These are phyloP conservation scores for Lytechinus variegatus DNA, from an alignment of 35 echinoderm and acorn worm genomes.

Conservation along the genomic window DNA sequence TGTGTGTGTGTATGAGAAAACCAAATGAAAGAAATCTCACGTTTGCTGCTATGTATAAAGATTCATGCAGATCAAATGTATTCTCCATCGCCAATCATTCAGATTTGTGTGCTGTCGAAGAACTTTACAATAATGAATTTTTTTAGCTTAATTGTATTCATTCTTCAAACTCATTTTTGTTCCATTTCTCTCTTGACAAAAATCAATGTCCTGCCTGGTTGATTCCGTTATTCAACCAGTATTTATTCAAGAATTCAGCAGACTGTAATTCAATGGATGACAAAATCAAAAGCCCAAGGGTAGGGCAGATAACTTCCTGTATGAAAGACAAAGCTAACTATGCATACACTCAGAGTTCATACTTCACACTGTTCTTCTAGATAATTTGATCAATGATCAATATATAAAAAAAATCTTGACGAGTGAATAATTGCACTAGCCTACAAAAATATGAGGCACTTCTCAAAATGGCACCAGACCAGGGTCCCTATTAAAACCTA, in stretches of 20 bases:
- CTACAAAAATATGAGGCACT: too few species aligned
- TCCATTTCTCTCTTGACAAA: not conserved
- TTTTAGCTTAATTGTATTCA: too few species aligned
- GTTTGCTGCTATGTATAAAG: not conserved
- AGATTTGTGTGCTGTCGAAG: not conserved
- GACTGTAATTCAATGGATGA: not conserved
- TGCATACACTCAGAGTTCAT: not conserved
- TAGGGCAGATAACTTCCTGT: not conserved
- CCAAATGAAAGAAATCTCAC: not conserved
- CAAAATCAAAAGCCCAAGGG: not conserved
- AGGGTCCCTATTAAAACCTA: too few species aligned
- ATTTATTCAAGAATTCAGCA: not conserved
- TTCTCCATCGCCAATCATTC: not conserved
- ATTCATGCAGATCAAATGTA: not conserved
- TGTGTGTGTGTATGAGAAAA: not conserved
- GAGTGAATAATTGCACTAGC: too few species aligned
- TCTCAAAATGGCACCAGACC: too few species aligned
- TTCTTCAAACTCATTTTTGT: not conserved
- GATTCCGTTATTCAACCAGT: not conserved
- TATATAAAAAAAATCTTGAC: too few species aligned
- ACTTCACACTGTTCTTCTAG: too few species aligned
- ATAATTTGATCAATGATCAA: too few species aligned
- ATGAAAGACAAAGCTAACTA: not conserved
- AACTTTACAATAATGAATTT: not conserved
- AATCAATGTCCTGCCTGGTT: not conserved